Evolutionary conservation across 1,140 invertebrate genomes (phyloP), one percentile per base, ranked within the genome.

Genomic region (Atta cephalotes): DNA sequence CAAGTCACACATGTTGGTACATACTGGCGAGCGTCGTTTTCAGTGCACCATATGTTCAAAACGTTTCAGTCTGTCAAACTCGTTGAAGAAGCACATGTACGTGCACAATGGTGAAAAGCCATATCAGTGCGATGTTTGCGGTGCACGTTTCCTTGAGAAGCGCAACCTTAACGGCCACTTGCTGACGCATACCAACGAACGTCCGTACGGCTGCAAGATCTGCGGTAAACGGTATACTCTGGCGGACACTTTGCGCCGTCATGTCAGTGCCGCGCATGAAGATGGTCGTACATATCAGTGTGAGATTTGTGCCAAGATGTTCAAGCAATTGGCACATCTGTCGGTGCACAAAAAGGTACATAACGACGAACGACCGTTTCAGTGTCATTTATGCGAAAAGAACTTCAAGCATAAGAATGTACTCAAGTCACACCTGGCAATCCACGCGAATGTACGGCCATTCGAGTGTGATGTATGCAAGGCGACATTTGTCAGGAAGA

Each of bases 281-380:
- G 88, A 92, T 10, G 92, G 92, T 0, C 88, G 93, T 12, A 93
- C 91, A 0, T 94, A 94, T 82, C 92, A 94, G 7, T 94, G 94
- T 60, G 93, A 94, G 45, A 93, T 94, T 7, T 94, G 93, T 58
- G 93, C 93, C 0, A 93, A 94, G 45, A 94, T 94, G 92, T 96
- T 96, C 81, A 95, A 95, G 10, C 95, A 96, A 85, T 92, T 95
- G 4, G 95, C 95, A 0, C 96, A 96, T 92, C 82, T 96, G 0
- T 95, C 93, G 10, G 95, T 95, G 77, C 95, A 96, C 85, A 95
- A 96, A 66, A 93, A 95, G 63, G 96, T 97, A 14, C 97, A 98
- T 91, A 97, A 97, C 1, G 96, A 97, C 2, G 97, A 97, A 88
- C 95, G 97, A 74, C 97, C 97, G 0, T 97, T 97, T 89, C 96